phyloP scores from a whole-genome alignment of 2,888 invertebrate genomes.

The Phengaris alcon region DNA sequence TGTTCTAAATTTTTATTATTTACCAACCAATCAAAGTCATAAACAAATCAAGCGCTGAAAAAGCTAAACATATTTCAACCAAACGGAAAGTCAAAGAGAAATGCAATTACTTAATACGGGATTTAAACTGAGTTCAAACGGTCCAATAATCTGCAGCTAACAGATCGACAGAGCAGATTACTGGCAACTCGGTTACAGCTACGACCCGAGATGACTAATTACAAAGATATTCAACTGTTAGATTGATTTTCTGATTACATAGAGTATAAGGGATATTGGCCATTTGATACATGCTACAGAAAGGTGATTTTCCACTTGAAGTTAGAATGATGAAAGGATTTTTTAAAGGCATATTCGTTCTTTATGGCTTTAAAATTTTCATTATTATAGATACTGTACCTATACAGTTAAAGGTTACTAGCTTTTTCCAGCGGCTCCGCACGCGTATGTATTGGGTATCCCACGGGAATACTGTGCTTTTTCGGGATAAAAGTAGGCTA shows the following conservation, averaged over 20 bases:
- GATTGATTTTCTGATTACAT: slow-evolving; percentile 65
- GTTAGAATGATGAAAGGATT: neutral
- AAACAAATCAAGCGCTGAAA: neutral
- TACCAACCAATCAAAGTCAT: neutral
- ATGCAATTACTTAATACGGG: slow-evolving; percentile 6
- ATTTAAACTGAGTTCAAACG: slow-evolving; percentile 29
- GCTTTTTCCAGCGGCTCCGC: no score
- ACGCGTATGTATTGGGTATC: no score
- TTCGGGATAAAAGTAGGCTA: no score
- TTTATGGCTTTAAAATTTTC: neutral
- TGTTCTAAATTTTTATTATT: neutral
- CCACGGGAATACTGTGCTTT: no score
- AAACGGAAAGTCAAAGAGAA: slow-evolving; percentile 4
- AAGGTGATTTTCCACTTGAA: neutral
- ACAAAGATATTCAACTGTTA: slow-evolving; percentile 36
- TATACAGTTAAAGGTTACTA: no score
- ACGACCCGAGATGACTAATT: neutral
- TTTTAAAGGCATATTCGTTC: neutral
- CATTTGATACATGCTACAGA: neutral
- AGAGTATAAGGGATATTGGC: slow-evolving; percentile 39
- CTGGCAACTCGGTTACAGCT: neutral
- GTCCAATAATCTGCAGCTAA: slow-evolving; percentile 31
- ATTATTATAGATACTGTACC: neutral
- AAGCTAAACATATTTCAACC: neutral
- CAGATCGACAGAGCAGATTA: slow-evolving; percentile 10